Evolutionary conservation across 2,797 vertebrate genomes (phyloP), one percentile per base, ranked within the genome.

Genomic region (Micrastur ruficollis): DNA sequence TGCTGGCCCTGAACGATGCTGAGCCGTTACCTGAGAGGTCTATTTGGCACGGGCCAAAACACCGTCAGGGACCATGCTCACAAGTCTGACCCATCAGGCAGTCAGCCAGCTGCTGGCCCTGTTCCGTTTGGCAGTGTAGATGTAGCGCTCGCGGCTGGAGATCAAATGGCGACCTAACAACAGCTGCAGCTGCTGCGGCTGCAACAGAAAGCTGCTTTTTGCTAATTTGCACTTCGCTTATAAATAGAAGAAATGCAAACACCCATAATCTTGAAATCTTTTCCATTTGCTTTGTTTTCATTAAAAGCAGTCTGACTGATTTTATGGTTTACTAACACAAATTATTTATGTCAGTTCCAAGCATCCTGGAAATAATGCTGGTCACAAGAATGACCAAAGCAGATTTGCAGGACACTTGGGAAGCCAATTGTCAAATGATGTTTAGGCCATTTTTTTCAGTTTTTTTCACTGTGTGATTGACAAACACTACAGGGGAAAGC

Each of bases 161-260:
- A 38, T 18, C 22, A n/a, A 72, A 40, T 31, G 16, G 18, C 34
- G 52, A 46, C 27, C 16, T 29, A 49, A 34, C 25, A 59, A 32
- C 3, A 58, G 8, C 0, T 44, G 8, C 0, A 1, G n/a, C 56
- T 21, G 32, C 34, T 62, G 65, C 55, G 63, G 17, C 21, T 44
- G 34, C 34, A 59, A 23, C 61, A 47, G 6, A 20, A 40, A 38
- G 14, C n/a, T 63, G 36, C 20, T 34, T 56, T 56, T 53, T 75
- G 25, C 36, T 61, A 44, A 80, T 61, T 71, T 71, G 11, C 3
- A 6, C 36, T 55, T 59, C 50, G 21, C 46, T 66, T 70, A 19
- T 44, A 55, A 74, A 55, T 29, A 44, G 34, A 53, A 75, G 47
- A 50, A 88, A 55, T 50, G 14, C 16, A 44, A 81, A 72, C 12